These are phyloP conservation scores for Crenichthys baileyi DNA, from an alignment of 2,797 vertebrate species.

Conservation along the genomic window DNA sequence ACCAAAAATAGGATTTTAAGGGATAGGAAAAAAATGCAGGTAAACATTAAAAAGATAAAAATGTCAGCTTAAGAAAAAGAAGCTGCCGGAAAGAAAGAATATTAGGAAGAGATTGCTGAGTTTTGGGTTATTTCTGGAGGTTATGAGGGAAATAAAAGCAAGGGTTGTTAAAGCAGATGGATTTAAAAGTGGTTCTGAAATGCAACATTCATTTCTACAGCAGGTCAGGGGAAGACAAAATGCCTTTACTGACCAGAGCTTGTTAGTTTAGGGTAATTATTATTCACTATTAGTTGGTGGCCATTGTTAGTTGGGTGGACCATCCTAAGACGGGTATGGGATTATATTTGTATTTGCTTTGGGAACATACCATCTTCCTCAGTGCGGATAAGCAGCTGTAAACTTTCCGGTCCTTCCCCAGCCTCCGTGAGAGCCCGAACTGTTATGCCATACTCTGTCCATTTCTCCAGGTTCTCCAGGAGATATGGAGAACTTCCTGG, in stretches of 20 bases:
- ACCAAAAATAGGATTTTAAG: conserved; percentile 30
- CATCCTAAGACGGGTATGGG: conserved; percentile 53
- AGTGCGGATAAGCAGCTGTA: conserved; percentile 93
- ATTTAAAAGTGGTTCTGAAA: conserved; percentile 40
- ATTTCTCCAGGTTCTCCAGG: conserved; percentile 95
- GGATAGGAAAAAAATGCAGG: conserved; percentile 34
- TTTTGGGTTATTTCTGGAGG: conserved; percentile 36
- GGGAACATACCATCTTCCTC: conserved; percentile 98
- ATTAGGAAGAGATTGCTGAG: conserved; percentile 39
- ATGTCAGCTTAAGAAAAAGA: conserved; percentile 37
- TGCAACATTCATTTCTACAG: conserved; percentile 37
- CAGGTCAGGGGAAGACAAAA: conserved; percentile 30
- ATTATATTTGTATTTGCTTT: conserved; percentile 65
- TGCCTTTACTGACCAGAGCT: conserved; percentile 17
- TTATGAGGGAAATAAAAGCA: conserved; percentile 38
- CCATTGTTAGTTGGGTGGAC: conserved; percentile 56
- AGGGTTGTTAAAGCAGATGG: conserved; percentile 33
- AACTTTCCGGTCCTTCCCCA: conserved; percentile 93
- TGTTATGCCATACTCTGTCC: conserved; percentile 95
- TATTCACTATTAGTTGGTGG: conserved; percentile 49
- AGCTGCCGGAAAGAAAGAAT: conserved; percentile 31
- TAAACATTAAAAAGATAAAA: conserved; percentile 32
- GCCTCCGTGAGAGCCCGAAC: conserved; percentile 91
- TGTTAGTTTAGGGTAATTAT: conserved; percentile 56
- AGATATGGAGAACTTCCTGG: conserved; percentile 88